Evolutionary conservation across 2,888 invertebrate species (phyloP).

Genomic region (Drosophila subsilvestris): DNA sequence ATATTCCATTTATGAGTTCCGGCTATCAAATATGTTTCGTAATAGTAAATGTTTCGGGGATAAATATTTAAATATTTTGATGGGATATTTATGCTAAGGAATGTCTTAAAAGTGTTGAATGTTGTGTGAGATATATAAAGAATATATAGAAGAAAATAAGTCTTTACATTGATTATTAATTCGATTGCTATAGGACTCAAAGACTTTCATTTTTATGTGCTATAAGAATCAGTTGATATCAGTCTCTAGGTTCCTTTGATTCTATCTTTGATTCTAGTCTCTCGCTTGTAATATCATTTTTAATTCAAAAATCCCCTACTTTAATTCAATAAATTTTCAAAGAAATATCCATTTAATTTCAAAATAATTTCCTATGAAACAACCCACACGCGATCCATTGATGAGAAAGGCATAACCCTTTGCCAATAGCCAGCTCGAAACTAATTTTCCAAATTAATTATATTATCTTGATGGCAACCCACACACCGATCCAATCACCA

Average conservation of each 20-base stretch:
- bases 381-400: background rate
- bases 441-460: constrained; percentile 19
- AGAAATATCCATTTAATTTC: background rate
- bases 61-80: background rate
- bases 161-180: too few species aligned
- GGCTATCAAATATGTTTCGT: background rate
- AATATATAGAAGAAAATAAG: too few species aligned
- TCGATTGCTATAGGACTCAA: too few species aligned
- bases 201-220: too few species aligned
- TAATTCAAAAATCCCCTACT: background rate
- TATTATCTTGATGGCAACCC: constrained; percentile 36
- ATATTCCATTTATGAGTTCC: constrained; percentile 6
- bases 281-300: too few species aligned
- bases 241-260: too few species aligned
- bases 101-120: background rate
- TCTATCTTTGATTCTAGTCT: too few species aligned
- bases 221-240: too few species aligned
- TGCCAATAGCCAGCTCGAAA: background rate
- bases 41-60: background rate
- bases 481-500: constrained; percentile 8
- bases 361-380: background rate
- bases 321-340: background rate
- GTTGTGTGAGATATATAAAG: too few species aligned
- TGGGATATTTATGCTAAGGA: background rate
- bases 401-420: constrained; percentile 5